Conservation (phyloP, 2,113 vertebrate genomes). For the Pantherophis guttatus region DNA sequence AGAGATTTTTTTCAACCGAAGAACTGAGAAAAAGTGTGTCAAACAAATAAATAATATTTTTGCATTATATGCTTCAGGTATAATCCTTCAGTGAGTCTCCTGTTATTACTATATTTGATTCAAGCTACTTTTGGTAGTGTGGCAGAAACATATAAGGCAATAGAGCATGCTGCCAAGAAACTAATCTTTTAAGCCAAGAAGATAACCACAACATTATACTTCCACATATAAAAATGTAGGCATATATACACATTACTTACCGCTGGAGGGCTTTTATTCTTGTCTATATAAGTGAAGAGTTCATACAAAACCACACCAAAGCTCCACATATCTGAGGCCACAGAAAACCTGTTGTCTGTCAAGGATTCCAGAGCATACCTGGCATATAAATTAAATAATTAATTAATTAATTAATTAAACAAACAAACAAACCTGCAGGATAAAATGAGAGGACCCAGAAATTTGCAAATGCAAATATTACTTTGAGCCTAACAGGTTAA, state of each 20-base stretch:
- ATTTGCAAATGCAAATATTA: background rate
- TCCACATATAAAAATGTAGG: background rate
- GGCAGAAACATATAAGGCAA: background rate
- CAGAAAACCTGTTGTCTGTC: conserved; percentile 96
- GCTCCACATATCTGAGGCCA: conserved; percentile 96
- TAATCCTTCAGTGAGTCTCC: background rate
- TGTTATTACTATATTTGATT: background rate
- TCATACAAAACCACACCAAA: conserved; percentile 97
- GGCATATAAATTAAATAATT: background rate
- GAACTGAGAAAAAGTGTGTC: background rate
- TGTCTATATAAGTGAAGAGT: conserved; percentile 94
- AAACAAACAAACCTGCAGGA: conserved; percentile 57
- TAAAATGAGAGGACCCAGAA: background rate
- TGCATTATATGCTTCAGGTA: background rate
- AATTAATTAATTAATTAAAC: too few species aligned
- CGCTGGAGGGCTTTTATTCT: conserved; percentile 90
- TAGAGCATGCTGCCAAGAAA: background rate
- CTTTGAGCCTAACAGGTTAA: background rate
- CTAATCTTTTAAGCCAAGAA: background rate
- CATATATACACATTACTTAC: conserved; percentile 65
- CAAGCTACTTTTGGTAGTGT: background rate
- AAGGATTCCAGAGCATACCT: conserved; percentile 97
- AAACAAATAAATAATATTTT: background rate
- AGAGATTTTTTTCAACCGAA: background rate
- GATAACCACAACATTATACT: background rate